phyloP scores from a whole-genome alignment of 2,113 vertebrate species.

The Acanthisitta chloris region DNA sequence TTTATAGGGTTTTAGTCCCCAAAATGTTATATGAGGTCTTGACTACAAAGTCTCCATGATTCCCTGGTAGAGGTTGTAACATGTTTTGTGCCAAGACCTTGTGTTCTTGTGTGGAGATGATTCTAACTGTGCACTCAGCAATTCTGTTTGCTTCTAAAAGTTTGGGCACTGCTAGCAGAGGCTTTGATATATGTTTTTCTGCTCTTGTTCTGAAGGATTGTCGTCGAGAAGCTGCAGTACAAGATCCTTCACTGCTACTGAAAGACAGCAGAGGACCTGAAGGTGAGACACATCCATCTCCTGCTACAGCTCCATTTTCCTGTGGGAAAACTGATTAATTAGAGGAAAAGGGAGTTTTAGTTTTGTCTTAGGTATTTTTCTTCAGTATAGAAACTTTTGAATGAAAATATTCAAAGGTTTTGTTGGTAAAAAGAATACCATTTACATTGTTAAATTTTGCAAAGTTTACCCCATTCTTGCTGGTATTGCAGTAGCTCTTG shows the following conservation, averaged over 20 bases:
- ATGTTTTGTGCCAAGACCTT: background rate
- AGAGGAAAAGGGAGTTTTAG: background rate
- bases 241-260: constrained; percentile 2
- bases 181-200: background rate
- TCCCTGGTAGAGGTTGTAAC: background rate
- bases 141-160: background rate
- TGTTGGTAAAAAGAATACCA: background rate
- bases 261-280: constrained; percentile 40
- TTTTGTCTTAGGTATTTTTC: background rate
- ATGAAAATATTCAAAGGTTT: background rate
- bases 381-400: background rate
- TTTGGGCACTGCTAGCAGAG: background rate
- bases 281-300: constrained; percentile 38
- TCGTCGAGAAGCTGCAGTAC: constrained; percentile 9
- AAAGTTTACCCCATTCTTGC: background rate
- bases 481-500: background rate
- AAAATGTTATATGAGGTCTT: background rate
- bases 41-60: background rate
- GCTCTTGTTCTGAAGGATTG: constrained; percentile 20
- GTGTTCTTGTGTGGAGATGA: background rate
- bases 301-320: background rate
- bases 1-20: background rate
- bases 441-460: background rate
- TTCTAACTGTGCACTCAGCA: background rate
- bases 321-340: background rate